phyloP scores from a whole-genome alignment of 1,140 invertebrate genomes.

The Drosophila lacteicornis region DNA sequence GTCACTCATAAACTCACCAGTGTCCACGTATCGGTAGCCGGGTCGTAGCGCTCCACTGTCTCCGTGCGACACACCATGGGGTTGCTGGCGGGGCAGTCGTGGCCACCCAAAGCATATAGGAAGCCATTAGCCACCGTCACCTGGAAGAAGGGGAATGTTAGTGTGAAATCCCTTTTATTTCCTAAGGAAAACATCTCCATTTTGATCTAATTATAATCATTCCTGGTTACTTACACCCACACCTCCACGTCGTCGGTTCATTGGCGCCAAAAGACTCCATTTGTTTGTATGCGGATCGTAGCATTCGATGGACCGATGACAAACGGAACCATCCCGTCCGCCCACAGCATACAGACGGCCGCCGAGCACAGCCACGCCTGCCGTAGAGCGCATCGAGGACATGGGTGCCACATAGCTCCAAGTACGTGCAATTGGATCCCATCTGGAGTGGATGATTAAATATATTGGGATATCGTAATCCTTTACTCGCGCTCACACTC shows the following conservation, averaged over 20 bases:
- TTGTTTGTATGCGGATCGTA: constrained; percentile 96
- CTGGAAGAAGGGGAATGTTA: constrained; percentile 52
- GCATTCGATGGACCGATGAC: constrained; percentile 95
- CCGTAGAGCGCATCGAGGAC: constrained; percentile 93
- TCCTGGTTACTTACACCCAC: constrained; percentile 88
- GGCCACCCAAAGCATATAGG: constrained; percentile 94
- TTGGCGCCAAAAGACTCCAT: constrained; percentile 95
- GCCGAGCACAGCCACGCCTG: constrained; percentile 94
- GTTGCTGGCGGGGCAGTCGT: constrained; percentile 94
- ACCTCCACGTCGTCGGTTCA: constrained; percentile 94
- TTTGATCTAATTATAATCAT: not conserved
- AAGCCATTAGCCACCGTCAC: constrained; percentile 93
- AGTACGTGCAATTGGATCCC: constrained; percentile 93
- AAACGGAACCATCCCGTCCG: constrained; percentile 95
- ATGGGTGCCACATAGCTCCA: constrained; percentile 96
- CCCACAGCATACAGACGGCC: constrained; percentile 96
- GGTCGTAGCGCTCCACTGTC: constrained; percentile 95
- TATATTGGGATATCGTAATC: not conserved
- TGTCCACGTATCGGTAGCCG: constrained; percentile 95
- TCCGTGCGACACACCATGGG: constrained; percentile 92
- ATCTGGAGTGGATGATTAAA: constrained; percentile 85
- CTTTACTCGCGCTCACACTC: not conserved
- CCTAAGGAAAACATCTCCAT: not conserved
- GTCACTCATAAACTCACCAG: constrained; percentile 86
- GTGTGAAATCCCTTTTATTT: not conserved